phyloP scores from a whole-genome alignment of 2,797 vertebrate genomes.

The Heterohyrax brucei region DNA sequence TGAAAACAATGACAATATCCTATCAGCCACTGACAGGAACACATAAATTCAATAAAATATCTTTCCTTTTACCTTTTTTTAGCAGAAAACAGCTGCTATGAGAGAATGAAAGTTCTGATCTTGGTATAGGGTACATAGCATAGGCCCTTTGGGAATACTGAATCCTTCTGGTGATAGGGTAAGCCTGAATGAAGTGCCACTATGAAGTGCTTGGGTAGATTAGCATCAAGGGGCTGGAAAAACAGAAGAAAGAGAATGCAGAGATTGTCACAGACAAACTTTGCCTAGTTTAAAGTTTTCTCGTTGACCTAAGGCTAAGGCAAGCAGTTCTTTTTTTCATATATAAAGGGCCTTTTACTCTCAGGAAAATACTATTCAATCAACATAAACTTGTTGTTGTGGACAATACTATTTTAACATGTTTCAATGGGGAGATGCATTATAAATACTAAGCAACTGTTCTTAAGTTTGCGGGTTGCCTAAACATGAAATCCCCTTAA shows the following conservation, averaged over 20 bases:
- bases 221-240: neutral
- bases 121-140: neutral
- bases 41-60: slow-evolving; percentile 42
- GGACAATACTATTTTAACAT: slow-evolving; percentile 63
- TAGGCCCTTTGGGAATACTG: neutral
- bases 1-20: slow-evolving; percentile 66
- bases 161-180: slow-evolving; percentile 10
- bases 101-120: slow-evolving; percentile 17
- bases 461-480: slow-evolving; percentile 59
- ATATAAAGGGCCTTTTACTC: slow-evolving; percentile 41
- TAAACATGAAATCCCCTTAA: slow-evolving; percentile 55
- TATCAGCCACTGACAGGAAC: slow-evolving; percentile 60
- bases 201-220: slow-evolving; percentile 40
- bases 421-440: slow-evolving; percentile 49
- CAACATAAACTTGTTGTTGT: slow-evolving; percentile 27
- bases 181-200: slow-evolving; percentile 32
- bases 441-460: slow-evolving; percentile 45
- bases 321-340: slow-evolving; percentile 22
- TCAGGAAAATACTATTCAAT: slow-evolving; percentile 58
- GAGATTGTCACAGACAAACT: slow-evolving; percentile 56
- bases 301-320: neutral
- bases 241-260: slow-evolving; percentile 42
- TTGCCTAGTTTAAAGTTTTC: slow-evolving; percentile 33
- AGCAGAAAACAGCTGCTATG: slow-evolving; percentile 42
- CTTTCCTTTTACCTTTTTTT: slow-evolving; percentile 41